Conservation (phyloP, 92 coral and sea anemone genomes). For the Anthopleura xanthogrammica region DNA sequence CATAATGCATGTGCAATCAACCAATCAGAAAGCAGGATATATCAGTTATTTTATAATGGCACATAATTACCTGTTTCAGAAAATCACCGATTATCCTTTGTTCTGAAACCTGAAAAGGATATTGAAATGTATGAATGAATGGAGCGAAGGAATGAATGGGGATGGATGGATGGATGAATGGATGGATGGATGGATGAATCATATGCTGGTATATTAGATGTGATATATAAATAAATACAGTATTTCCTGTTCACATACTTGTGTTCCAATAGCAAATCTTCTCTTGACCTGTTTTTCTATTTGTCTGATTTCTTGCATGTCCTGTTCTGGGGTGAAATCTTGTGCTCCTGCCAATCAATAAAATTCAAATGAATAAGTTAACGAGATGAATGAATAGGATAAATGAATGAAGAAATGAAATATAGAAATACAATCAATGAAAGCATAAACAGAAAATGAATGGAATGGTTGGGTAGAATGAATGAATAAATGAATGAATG, state of each 20-base stretch:
- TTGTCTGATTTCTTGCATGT: constrained; percentile 92
- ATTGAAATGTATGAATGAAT: background rate
- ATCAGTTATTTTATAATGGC: too few species aligned
- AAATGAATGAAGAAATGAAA: background rate
- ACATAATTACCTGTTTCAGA: constrained; percentile 73
- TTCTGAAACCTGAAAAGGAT: constrained; percentile 78
- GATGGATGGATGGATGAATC: background rate
- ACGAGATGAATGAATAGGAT: background rate
- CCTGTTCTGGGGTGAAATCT: constrained; percentile 96
- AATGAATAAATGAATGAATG: background rate
- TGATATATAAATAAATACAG: background rate
- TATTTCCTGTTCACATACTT: constrained; percentile 38
- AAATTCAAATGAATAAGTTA: background rate
- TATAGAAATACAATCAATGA: too few species aligned
- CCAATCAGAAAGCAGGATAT: too few species aligned
- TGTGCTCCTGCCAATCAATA: constrained; percentile 64
- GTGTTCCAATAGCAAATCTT: constrained; percentile 98
- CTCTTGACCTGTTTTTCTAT: constrained; percentile 92
- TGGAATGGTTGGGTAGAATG: background rate
- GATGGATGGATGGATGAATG: background rate
- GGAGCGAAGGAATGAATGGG: background rate
- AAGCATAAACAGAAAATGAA: background rate
- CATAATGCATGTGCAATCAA: too few species aligned
- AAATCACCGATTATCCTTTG: constrained; percentile 95
- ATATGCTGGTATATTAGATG: too few species aligned